Conservation (phyloP, 2,113 vertebrate genomes). For the Myiopsitta monachus region DNA sequence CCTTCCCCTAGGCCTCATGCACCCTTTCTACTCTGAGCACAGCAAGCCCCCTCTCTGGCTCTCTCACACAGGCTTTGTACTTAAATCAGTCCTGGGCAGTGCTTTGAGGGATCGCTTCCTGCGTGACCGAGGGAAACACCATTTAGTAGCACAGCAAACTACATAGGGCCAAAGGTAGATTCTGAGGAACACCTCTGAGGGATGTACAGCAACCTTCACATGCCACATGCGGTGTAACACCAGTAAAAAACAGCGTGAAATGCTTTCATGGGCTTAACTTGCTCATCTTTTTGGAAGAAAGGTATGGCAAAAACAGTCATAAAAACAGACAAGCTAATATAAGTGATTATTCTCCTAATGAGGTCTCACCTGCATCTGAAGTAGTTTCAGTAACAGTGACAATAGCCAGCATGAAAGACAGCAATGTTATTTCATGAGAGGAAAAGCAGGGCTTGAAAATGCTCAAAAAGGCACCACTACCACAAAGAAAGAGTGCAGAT, state of each 20-base stretch:
- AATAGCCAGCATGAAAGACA: not conserved
- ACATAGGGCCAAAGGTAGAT: fast-evolving
- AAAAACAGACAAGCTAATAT: not conserved
- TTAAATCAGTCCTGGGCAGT: not conserved
- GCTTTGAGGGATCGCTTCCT: not conserved
- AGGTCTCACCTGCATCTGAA: not conserved
- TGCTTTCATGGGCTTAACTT: not conserved
- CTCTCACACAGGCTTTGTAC: not conserved
- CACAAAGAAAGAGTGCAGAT: not conserved
- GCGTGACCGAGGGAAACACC: fast-evolving
- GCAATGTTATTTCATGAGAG: fast-evolving
- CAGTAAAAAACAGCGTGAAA: not conserved
- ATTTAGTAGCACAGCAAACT: not conserved
- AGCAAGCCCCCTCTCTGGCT: not conserved
- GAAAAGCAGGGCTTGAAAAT: not conserved
- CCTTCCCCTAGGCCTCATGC: not conserved
- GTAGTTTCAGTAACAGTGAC: not conserved
- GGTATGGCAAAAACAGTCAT: not conserved
- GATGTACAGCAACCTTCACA: not conserved
- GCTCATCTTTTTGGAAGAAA: not conserved
- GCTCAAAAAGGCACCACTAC: not conserved
- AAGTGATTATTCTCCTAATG: not conserved
- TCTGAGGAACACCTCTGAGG: not conserved
- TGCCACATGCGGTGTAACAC: fast-evolving
- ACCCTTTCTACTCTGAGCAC: not conserved